Conservation (phyloP, 2,113 vertebrate species). For the Dipodomys ordii region DNA sequence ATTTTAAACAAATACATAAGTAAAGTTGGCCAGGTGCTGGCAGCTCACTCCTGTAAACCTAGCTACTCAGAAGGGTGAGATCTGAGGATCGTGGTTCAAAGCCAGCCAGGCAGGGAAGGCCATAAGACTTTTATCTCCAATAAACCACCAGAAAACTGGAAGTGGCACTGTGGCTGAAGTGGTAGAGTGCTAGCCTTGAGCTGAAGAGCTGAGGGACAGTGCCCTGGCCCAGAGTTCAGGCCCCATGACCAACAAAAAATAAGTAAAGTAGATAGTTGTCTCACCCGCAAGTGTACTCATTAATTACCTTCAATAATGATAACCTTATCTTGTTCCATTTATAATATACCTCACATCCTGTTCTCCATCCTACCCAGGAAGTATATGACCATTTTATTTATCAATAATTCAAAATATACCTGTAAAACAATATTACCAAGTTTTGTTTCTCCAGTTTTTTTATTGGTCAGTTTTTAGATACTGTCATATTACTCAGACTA, state of each 20-base stretch:
- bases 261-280: too few species aligned
- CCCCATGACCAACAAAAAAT: too few species aligned
- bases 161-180: too few species aligned
- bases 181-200: too few species aligned
- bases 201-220: too few species aligned
- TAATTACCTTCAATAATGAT: neutral
- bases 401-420: neutral
- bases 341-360: neutral
- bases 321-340: neutral
- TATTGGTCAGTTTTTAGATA: neutral
- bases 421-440: neutral
- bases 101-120: too few species aligned
- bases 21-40: neutral
- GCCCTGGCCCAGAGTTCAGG: too few species aligned
- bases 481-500: neutral
- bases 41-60: too few species aligned
- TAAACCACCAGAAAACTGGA: too few species aligned
- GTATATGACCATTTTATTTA: neutral
- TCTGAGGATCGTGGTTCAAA: too few species aligned
- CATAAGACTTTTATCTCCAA: too few species aligned
- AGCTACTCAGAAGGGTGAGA: too few species aligned
- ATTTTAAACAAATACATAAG: constrained; percentile 6
- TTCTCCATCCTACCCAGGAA: neutral
- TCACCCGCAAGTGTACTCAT: neutral
- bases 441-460: constrained; percentile 15